These are phyloP conservation scores for Sinodicranocentrus sp. DNA, from an alignment of 2,888 invertebrate species.

Conservation along the genomic window DNA sequence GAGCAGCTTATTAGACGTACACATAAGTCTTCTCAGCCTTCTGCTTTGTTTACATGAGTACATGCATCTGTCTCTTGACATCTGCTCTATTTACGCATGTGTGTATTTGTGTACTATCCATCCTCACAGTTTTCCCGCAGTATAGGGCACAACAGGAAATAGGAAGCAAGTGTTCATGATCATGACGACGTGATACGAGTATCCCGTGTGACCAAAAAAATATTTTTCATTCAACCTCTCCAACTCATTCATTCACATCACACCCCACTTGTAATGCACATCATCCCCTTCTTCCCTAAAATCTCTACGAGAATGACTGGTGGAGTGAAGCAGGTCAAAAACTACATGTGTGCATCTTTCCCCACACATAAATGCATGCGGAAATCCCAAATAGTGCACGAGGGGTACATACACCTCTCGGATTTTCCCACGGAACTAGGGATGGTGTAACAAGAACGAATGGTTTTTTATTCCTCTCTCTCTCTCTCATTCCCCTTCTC, in stretches of 20 bases:
- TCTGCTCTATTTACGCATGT: slow-evolving; percentile 15
- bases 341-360: slow-evolving; percentile 7
- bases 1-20: too few relatives aligned
- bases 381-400: slow-evolving; percentile 38
- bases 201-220: slow-evolving; percentile 55
- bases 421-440: slow-evolving; percentile 61
- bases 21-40: too few relatives aligned
- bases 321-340: slow-evolving; percentile 52
- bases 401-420: slow-evolving; percentile 21
- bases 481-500: neutral
- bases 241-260: slow-evolving; percentile 37
- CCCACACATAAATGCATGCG: slow-evolving; percentile 36
- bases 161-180: slow-evolving; percentile 63
- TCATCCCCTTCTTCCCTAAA: slow-evolving; percentile 33
- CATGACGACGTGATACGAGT: neutral
- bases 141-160: slow-evolving; percentile 49
- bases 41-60: slow-evolving; percentile 27
- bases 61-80: slow-evolving; percentile 17
- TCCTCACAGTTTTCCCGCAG: neutral
- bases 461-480: slow-evolving; percentile 10
- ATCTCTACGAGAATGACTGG: slow-evolving; percentile 13
- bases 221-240: slow-evolving; percentile 43
- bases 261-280: neutral
- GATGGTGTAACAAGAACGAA: slow-evolving; percentile 35
- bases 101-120: neutral